Percentiles rank a stretch among this genome's conserved stretches.
These are phyloP conservation scores for Poeciliopsis prolifica DNA, from an alignment of 2,113 vertebrate species.

Conservation along the genomic window DNA sequence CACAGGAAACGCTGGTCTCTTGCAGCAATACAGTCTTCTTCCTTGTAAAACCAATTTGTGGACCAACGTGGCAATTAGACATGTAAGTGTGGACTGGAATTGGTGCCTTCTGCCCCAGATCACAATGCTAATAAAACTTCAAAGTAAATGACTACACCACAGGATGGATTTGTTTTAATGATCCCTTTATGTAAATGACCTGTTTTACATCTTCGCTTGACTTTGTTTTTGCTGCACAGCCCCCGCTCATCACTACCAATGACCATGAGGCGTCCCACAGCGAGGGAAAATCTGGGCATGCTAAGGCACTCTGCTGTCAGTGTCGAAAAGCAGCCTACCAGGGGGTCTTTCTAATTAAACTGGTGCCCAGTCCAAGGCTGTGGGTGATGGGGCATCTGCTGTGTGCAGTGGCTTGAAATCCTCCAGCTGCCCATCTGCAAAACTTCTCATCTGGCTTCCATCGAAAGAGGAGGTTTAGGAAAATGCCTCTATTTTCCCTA, in stretches of 20 bases:
- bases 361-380: constrained; percentile 60
- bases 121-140: constrained; percentile 34
- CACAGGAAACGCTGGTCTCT: background rate
- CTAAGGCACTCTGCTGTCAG: constrained; percentile 60
- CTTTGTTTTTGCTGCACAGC: constrained; percentile 48
- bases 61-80: constrained; percentile 3
- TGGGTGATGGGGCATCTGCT: constrained; percentile 65
- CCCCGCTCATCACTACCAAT: constrained; percentile 55
- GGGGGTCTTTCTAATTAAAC: constrained; percentile 82
- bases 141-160: constrained; percentile 42
- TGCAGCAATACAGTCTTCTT: background rate
- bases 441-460: constrained; percentile 73
- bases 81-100: background rate
- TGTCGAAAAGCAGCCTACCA: constrained; percentile 68
- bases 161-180: constrained; percentile 50
- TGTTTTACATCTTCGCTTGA: constrained; percentile 50
- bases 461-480: constrained; percentile 59
- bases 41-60: constrained; percentile 1
- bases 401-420: constrained; percentile 63
- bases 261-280: constrained; percentile 60
- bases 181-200: constrained; percentile 66
- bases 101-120: constrained; percentile 20
- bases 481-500: constrained; percentile 81
- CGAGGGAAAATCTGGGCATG: constrained; percentile 59
- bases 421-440: constrained; percentile 72